These are phyloP conservation scores for Sericinus montela DNA, from an alignment of 2,888 invertebrate genomes.

Conservation along the genomic window DNA sequence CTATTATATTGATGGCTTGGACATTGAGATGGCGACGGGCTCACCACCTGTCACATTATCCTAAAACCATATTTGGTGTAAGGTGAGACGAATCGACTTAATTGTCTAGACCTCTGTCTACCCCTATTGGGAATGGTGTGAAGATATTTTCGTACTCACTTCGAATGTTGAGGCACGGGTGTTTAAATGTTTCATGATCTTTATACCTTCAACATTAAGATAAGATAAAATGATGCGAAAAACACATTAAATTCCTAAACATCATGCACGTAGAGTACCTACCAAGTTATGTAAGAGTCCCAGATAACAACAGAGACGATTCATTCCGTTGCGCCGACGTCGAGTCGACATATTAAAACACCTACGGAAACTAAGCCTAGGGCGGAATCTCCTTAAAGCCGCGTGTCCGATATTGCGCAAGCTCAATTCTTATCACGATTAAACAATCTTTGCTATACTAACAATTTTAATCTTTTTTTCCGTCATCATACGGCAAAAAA, in stretches of 20 bases:
- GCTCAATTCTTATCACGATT: slow-evolving; percentile 1
- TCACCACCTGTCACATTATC: too few relatives aligned
- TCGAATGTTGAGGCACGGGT: too few relatives aligned
- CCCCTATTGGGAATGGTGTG: too few relatives aligned
- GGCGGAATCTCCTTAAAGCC: slow-evolving; percentile 8
- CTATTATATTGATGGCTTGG: too few relatives aligned
- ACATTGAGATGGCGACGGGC: too few relatives aligned
- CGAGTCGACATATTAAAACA: slow-evolving; percentile 11
- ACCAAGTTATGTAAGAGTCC: slow-evolving; percentile 6
- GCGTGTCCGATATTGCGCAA: slow-evolving; percentile 7
- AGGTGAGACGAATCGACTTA: too few relatives aligned
- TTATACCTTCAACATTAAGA: neutral
- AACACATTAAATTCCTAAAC: neutral
- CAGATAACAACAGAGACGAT: slow-evolving; percentile 10
- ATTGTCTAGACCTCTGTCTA: too few relatives aligned
- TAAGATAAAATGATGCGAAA: neutral
- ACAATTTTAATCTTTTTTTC: too few relatives aligned
- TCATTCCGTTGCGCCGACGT: slow-evolving; percentile 6
- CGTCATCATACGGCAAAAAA: too few relatives aligned
- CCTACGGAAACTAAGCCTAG: slow-evolving; percentile 16
- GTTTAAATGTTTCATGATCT: neutral
- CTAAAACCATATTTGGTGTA: too few relatives aligned
- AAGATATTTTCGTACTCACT: too few relatives aligned
- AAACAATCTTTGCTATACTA: slow-evolving; percentile 4
- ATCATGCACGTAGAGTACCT: neutral